These are phyloP conservation scores for Phengaris arion DNA, from an alignment of 2,888 invertebrate genomes.

Conservation along the genomic window DNA sequence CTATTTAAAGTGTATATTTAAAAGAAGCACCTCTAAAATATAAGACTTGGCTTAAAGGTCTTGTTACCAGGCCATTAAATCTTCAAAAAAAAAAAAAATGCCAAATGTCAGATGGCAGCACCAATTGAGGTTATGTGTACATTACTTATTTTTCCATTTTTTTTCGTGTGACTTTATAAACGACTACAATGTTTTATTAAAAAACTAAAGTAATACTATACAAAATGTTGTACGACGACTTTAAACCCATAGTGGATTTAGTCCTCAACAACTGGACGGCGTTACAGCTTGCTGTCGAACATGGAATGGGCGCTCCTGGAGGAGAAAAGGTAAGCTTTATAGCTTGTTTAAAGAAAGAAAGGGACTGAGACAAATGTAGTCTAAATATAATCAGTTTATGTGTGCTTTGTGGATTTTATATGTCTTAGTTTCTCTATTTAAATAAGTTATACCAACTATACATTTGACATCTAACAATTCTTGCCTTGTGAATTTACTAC, in stretches of 20 bases:
- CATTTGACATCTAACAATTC: too few species aligned
- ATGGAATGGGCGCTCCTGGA: conserved; percentile 85
- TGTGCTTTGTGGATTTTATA: too few species aligned
- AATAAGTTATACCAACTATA: too few species aligned
- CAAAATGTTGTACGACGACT: conserved; percentile 65
- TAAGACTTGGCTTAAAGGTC: too few species aligned
- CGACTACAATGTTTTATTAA: conserved; percentile 8
- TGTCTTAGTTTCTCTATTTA: too few species aligned
- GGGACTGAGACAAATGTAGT: not conserved
- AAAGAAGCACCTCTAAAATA: too few species aligned
- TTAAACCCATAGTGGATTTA: conserved; percentile 81
- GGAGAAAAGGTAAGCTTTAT: conserved; percentile 79
- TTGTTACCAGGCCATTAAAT: too few species aligned
- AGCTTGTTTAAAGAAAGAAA: not conserved
- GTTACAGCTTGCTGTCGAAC: conserved; percentile 84
- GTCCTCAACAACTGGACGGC: conserved; percentile 87
- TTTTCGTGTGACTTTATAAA: not conserved
- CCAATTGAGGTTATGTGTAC: conserved; percentile 17
- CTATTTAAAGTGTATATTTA: too few species aligned
- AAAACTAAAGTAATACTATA: not conserved
- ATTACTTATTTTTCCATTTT: not conserved
- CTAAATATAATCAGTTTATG: too few species aligned
- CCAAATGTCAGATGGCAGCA: not conserved
- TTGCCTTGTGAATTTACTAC: too few species aligned
- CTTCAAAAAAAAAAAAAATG: too few species aligned